Evolutionary conservation across 2,888 invertebrate genomes (phyloP), one percentile per base, ranked within the genome.

Genomic region (Drosophila lacicola): DNA sequence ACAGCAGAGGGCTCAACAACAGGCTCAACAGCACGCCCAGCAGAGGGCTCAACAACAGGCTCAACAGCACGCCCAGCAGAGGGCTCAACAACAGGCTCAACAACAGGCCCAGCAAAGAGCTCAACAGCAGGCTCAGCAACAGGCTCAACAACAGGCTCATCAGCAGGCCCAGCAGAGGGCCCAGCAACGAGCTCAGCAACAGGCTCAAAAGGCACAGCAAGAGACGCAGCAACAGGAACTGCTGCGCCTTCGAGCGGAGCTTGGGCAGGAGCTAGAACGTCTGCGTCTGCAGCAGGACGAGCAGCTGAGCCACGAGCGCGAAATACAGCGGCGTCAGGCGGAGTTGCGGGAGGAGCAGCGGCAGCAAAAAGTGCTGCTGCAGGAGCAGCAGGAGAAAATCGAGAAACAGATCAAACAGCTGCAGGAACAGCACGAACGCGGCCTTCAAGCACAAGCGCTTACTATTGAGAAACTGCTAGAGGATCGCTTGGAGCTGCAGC

Each of bases 191-290:
- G 14, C 51, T 13, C 51, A 37, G 3, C 44, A 49, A n/a, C 57
- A 36, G 1, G 33, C 37, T 0, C 66, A 68, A 17, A 47, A 21
- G 21, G 25, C 50, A 8, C 54, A 34, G 19, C 14, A 49, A 17
- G 19, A 78, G 53, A 74, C 79, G n/a, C 62, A 56, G 10, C 74
- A 42, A 54, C 25, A 19, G 25, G 36, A 86, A 4, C 10, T 68
- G 36, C 4, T 37, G 6, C 21, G 34, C 0, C 9, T 58, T 2
- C 47, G 54, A 0, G 0, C 1, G 0, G 49, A 88, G 78, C 50
- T 88, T 84, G 78, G 82, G 78, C 46, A 84, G 81, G 62, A 86
- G 6, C 0, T 63, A 0, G 9, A 11, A 0, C 11, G 4, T 2
- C 10, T 69, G 49, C 51, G 44, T n/a, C n/a, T 8, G 14, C 19